Evolutionary conservation across 2,797 vertebrate genomes (phyloP), one percentile per base, ranked within the genome.

Genomic region (Siniperca obscura): DNA sequence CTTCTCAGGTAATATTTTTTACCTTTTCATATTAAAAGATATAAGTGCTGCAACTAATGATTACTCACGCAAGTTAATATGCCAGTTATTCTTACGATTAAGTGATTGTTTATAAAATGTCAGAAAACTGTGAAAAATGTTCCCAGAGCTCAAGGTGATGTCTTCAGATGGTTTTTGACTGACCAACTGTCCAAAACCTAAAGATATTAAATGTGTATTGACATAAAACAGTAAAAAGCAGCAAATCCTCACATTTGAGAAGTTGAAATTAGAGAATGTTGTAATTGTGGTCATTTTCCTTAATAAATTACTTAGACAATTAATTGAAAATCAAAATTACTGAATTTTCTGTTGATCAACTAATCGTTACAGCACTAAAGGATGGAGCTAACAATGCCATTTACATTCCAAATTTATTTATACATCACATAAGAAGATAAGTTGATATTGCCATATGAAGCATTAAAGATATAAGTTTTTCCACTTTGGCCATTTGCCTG

Each of bases 381-480:
- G 7, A 76, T 38, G 14, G 8, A 73, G 36, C 7, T 61, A 44
- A 10, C 6, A 70, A n/a, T 60, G 3, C 1, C 8, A 67, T 73
- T 80, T 57, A 78, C 36, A 76, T 46, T 50, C 38, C n/a, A 83
- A 11, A 65, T 84, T 69, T 75, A 81, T 86, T 79, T 11, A 64
- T 48, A 53, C 57, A 80, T 56, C 42, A 80, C 60, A 82, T 65
- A 79, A 42, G 42, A 76, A 59, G 4, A 73, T 66, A 38, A 14
- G 11, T 13, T 79, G 13, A 62, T 59, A 7, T 17, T 72, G 0
- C 16, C 44, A 74, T 40, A 53, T 46, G 14, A 38, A 80, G 68
- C 6, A 57, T 75, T 56, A 21, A 36, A 66, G 16, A 59, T 84
- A 34, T 50, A 13, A 0, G 0, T 67, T 13, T 52, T 27, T 66